phyloP scores from a whole-genome alignment of 2,888 invertebrate genomes.

The Vandiemenella viatica region DNA sequence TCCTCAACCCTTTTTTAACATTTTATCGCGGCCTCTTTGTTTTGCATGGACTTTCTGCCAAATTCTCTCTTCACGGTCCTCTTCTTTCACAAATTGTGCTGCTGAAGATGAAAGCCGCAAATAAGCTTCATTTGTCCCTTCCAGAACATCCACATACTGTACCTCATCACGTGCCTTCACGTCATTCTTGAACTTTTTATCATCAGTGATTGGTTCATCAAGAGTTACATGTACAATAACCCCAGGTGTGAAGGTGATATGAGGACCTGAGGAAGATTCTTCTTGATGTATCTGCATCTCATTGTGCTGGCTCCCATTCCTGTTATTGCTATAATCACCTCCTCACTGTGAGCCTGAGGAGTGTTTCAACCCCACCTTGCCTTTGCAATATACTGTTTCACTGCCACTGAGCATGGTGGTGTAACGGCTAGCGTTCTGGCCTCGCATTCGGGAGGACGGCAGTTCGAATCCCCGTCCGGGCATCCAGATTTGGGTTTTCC shows the following conservation, averaged over 20 bases:
- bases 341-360: slow-evolving; percentile 16
- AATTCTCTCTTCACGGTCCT: slow-evolving; percentile 40
- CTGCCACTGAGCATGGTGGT: too few species aligned
- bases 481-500: too few species aligned
- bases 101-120: slow-evolving; percentile 48
- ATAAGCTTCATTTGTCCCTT: slow-evolving; percentile 49
- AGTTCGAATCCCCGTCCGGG: too few species aligned
- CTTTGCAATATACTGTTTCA: slow-evolving; percentile 41
- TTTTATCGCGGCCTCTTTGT: slow-evolving; percentile 41
- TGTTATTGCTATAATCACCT: slow-evolving; percentile 18
- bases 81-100: slow-evolving; percentile 26
- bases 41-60: slow-evolving; percentile 33
- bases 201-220: slow-evolving; percentile 47
- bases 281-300: slow-evolving; percentile 9
- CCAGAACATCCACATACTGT: slow-evolving; percentile 66
- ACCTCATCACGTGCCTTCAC: slow-evolving; percentile 45
- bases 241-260: slow-evolving; percentile 38
- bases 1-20: slow-evolving; percentile 46
- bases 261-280: slow-evolving; percentile 15
- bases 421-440: too few species aligned
- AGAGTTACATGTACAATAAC: slow-evolving; percentile 56
- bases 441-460: too few species aligned
- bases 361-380: slow-evolving; percentile 21
- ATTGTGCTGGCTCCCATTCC: too few species aligned
- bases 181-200: slow-evolving; percentile 31